Conservation (phyloP, 2,797 vertebrate species). For the Pristis pectinata region DNA sequence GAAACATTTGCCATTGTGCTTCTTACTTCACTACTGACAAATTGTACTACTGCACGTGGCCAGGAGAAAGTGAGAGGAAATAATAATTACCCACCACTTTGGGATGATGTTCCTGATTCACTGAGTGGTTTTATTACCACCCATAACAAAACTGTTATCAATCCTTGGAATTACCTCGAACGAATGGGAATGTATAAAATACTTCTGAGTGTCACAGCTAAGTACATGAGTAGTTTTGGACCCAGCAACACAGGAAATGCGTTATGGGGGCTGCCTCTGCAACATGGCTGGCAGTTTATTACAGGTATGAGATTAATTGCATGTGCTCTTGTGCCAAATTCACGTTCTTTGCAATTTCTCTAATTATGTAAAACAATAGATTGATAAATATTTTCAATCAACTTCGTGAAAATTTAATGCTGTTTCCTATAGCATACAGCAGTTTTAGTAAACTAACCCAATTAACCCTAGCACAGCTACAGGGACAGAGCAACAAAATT, state of each 20-base stretch:
- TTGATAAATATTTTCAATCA: not conserved
- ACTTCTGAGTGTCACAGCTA: slow-evolving; percentile 59
- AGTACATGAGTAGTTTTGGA: slow-evolving; percentile 61
- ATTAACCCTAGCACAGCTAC: not conserved
- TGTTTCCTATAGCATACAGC: not conserved
- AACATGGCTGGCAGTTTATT: slow-evolving; percentile 70
- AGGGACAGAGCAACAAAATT: not conserved
- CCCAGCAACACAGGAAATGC: slow-evolving; percentile 56
- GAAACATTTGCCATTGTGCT: not conserved
- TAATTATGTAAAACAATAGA: not conserved
- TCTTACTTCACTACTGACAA: not conserved
- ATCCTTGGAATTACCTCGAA: slow-evolving; percentile 65
- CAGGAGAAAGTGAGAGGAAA: not conserved
- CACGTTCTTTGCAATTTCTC: not conserved
- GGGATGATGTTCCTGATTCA: slow-evolving; percentile 54
- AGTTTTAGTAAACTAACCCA: not conserved
- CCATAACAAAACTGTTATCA: slow-evolving; percentile 50
- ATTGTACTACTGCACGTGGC: not conserved
- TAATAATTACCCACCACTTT: slow-evolving; percentile 55
- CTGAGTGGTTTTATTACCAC: slow-evolving; percentile 51
- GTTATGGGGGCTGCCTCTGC: slow-evolving; percentile 74
- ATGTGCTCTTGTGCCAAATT: not conserved
- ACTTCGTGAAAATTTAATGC: not conserved
- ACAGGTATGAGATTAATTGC: slow-evolving; percentile 61
- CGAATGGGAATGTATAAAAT: slow-evolving; percentile 68